Evolutionary conservation across 2,888 invertebrate species (phyloP).

Genomic region (Alcis repandata): DNA sequence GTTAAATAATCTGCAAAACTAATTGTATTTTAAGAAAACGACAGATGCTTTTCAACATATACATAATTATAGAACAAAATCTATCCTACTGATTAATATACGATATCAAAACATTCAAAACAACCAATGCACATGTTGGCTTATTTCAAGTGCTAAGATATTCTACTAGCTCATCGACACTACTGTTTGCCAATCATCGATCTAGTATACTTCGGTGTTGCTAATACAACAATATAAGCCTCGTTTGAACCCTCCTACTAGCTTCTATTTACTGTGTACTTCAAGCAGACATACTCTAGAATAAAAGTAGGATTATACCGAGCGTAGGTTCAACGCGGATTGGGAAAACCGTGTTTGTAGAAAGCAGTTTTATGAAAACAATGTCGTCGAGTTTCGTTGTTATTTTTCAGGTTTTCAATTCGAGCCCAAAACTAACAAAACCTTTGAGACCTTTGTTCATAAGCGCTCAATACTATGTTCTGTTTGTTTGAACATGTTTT

Average conservation of each 20-base stretch:
- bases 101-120: neutral
- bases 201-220: too few relatives aligned
- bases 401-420: neutral
- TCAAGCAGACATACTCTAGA: neutral
- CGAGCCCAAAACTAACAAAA: neutral
- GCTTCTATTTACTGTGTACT: neutral
- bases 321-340: conserved; percentile 7
- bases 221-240: conserved; percentile 3
- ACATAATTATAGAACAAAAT: too few relatives aligned
- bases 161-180: neutral
- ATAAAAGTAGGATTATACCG: neutral
- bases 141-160: neutral
- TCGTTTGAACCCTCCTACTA: conserved; percentile 1
- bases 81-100: too few relatives aligned
- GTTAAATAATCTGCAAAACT: too few relatives aligned
- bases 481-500: too few relatives aligned
- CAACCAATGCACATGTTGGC: neutral
- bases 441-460: too few relatives aligned
- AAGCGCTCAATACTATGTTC: too few relatives aligned
- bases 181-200: too few relatives aligned
- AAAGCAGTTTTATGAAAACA: conserved; percentile 9
- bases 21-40: too few relatives aligned
- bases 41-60: too few relatives aligned
- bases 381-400: neutral
- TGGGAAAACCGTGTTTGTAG: neutral